Base-by-base conservation (phyloP, 2,888 invertebrate genomes). In the Orthonychiurus folsomi region DNA sequence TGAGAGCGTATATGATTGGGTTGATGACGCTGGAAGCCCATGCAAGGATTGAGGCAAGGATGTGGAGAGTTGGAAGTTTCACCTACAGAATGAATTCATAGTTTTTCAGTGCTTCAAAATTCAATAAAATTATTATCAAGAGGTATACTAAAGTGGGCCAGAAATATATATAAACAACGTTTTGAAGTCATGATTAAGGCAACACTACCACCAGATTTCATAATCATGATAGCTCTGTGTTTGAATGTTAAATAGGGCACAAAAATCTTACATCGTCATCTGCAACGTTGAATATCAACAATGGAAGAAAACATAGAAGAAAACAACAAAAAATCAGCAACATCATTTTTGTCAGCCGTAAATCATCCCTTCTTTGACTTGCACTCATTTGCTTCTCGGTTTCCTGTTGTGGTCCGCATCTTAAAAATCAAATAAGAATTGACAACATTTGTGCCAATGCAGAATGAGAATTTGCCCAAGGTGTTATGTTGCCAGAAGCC, bases 21-120 rank as follows among this genome's bases (percentile, higher is more conserved):
- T 93, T 93, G 70, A 92, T 82, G 59, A 92, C 91, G 64, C 90
- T 87, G 0, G 92, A 91, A 0, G 89, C 88, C 90, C 93, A 93
- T 0, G 92, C 90, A 68, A 91, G 80, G 59, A 92, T 84, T 0
- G 91, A 91, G 0, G 90, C 88, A 61, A 90, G 80, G 66, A 92
- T 85, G 75, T 93, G 91, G 0, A 90, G 77, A 78, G 84, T 83
- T 2, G 92, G 90, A 73, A 82, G 83, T 24, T 67, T 69, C 5
- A 74, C 71, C 75, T 75, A 72, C 18, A 65, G 68, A 28, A 27
- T 18, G 5, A 5, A 23, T 9, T 12, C 5, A 21, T 12, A 20
- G n/a, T 52, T 20, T 15, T 15, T n/a, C 48, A 48, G 48, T n/a
- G 24, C n/a, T 52, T 21, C 5, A 52, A 52, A 21, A 5, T 21